Conservation (phyloP, 2,888 invertebrate species). For the Stegophylla sp. region DNA sequence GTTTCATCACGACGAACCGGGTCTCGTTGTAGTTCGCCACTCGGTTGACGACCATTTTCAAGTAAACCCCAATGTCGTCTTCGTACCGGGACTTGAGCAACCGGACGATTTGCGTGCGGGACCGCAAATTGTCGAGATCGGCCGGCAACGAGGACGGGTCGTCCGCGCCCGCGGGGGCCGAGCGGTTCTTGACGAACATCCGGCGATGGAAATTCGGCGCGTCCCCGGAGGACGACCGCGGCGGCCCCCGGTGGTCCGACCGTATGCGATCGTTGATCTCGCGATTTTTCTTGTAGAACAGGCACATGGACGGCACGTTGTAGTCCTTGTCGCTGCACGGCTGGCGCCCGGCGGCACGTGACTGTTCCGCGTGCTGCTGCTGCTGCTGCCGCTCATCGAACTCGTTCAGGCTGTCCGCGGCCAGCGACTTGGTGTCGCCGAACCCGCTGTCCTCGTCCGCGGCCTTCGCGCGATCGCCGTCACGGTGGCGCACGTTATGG, state of each 20-base stretch:
- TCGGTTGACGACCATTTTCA: constrained; percentile 73
- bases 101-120: constrained; percentile 67
- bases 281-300: constrained; percentile 61
- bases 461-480: too few relatives aligned
- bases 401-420: constrained; percentile 52
- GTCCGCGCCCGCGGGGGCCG: constrained; percentile 65
- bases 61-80: constrained; percentile 75
- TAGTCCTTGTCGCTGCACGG: constrained; percentile 50
- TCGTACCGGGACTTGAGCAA: constrained; percentile 73
- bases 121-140: constrained; percentile 33
- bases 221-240: neutral
- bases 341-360: neutral
- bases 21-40: constrained; percentile 70
- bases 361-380: too few relatives aligned
- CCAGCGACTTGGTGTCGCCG: constrained; percentile 47
- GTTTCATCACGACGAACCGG: constrained; percentile 67
- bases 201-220: constrained; percentile 61
- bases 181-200: constrained; percentile 65
- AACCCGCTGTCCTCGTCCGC: constrained; percentile 52
- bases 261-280: constrained; percentile 56
- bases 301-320: constrained; percentile 60
- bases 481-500: neutral
- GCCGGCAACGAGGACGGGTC: constrained; percentile 39
- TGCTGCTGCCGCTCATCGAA: constrained; percentile 31
- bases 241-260: constrained; percentile 1